Evolutionary conservation across 2,797 vertebrate species (phyloP).

Genomic region (Amblyraja radiata): DNA sequence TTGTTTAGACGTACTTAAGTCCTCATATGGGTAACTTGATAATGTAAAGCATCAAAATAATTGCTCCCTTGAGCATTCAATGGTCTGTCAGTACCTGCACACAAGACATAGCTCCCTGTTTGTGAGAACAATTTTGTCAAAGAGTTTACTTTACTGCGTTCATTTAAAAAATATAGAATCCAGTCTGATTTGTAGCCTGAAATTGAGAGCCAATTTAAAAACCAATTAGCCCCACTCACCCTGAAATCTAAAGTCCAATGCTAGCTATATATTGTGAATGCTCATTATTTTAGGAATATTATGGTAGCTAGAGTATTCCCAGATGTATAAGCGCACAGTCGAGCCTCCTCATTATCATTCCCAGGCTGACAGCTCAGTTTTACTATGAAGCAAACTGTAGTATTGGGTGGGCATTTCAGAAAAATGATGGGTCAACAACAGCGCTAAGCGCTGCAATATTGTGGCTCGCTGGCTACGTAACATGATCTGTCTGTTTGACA

Average conservation of each 20-base stretch:
- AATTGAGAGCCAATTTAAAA: background rate
- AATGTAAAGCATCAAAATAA: conserved; percentile 28
- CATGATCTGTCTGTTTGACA: background rate
- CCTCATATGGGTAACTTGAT: conserved; percentile 26
- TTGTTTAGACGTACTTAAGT: conserved; percentile 39
- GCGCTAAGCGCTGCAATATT: too few species aligned
- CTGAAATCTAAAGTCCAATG: background rate
- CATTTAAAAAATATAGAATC: background rate
- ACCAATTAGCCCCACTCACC: background rate
- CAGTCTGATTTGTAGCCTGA: background rate
- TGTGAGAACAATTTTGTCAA: conserved; percentile 5
- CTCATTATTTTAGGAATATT: background rate
- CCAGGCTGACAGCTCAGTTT: background rate
- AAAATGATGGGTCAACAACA: background rate
- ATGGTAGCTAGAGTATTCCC: conserved; percentile 13
- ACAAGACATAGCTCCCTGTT: conserved; percentile 12
- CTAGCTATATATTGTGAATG: background rate
- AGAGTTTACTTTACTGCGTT: background rate
- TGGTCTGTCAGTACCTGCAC: background rate
- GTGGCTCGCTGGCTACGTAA: background rate
- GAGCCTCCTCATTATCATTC: background rate
- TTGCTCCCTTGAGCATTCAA: conserved; percentile 19
- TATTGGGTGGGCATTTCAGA: background rate
- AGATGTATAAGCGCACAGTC: background rate
- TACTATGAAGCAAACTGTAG: background rate